Conservation (phyloP, 2,797 vertebrate genomes). For the Champsocephalus gunnari region DNA sequence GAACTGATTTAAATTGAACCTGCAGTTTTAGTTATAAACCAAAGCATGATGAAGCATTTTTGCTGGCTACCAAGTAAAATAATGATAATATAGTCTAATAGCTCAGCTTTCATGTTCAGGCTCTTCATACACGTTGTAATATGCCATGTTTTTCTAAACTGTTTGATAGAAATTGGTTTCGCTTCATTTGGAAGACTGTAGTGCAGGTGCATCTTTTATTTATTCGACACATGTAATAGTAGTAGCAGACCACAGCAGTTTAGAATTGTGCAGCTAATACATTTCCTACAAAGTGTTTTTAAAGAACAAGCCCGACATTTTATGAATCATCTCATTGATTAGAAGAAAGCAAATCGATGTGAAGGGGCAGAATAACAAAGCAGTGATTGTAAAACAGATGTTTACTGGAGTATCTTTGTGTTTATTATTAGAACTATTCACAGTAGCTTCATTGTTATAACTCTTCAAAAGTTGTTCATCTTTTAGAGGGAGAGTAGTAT, state of each 20-base stretch:
- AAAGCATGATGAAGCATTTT: neutral
- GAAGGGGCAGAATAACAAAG: neutral
- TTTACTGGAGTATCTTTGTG: neutral
- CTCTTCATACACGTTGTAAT: neutral
- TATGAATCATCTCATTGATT: neutral
- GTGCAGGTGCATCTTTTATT: neutral
- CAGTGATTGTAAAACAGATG: constrained; percentile 9
- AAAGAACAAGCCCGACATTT: neutral
- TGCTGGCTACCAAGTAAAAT: neutral
- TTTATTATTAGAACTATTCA: constrained; percentile 11
- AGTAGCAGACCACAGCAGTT: neutral
- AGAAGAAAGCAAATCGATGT: neutral
- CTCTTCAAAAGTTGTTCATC: neutral
- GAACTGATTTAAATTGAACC: neutral
- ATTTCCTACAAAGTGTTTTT: neutral
- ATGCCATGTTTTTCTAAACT: neutral
- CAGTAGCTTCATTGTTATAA: neutral
- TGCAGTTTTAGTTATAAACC: neutral
- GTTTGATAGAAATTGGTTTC: neutral
- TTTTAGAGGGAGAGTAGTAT: neutral
- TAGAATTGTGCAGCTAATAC: neutral
- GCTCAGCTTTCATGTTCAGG: neutral
- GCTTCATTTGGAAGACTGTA: neutral
- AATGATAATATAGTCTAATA: neutral
- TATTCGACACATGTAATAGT: too few relatives aligned